Percentiles rank a stretch among this genome's conserved stretches.
phyloP scores from a whole-genome alignment of 2,888 invertebrate genomes.

The Lithophane ornitopus region DNA sequence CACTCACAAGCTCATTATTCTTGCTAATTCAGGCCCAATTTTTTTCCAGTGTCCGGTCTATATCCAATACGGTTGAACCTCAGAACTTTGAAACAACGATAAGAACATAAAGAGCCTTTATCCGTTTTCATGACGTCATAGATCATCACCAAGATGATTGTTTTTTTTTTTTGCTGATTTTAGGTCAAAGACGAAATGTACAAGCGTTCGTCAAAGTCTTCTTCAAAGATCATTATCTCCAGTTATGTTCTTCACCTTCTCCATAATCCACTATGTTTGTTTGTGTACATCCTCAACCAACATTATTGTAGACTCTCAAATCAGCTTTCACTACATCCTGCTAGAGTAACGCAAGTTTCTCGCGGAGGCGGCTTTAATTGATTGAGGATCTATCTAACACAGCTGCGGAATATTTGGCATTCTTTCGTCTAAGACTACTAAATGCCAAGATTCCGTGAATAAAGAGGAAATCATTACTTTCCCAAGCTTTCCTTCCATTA shows the following conservation, averaged over 20 bases:
- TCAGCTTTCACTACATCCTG: constrained; percentile 53
- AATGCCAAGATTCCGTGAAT: constrained; percentile 9
- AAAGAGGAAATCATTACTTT: constrained; percentile 16
- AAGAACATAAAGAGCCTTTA: neutral
- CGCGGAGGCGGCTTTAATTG: constrained; percentile 27
- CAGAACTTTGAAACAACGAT: neutral
- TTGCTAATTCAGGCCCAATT: neutral
- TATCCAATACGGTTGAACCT: neutral
- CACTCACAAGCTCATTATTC: too few relatives aligned
- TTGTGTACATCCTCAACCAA: constrained; percentile 5
- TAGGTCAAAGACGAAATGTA: neutral
- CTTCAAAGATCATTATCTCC: neutral
- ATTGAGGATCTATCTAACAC: constrained; percentile 31
- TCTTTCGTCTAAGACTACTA: constrained; percentile 12
- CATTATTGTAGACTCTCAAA: constrained; percentile 23
- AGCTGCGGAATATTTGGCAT: constrained; percentile 23
- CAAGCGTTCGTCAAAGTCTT: neutral
- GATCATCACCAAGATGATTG: neutral
- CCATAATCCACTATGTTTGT: neutral
- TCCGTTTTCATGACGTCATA: neutral
- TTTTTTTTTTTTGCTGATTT: neutral
- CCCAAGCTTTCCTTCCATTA: neutral
- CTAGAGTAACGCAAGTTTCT: constrained; percentile 37
- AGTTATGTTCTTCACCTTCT: neutral
- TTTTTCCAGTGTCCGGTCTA: neutral